These are phyloP conservation scores for Pangasius krempfi DNA, from an alignment of 2,797 vertebrate species.

Conservation along the genomic window DNA sequence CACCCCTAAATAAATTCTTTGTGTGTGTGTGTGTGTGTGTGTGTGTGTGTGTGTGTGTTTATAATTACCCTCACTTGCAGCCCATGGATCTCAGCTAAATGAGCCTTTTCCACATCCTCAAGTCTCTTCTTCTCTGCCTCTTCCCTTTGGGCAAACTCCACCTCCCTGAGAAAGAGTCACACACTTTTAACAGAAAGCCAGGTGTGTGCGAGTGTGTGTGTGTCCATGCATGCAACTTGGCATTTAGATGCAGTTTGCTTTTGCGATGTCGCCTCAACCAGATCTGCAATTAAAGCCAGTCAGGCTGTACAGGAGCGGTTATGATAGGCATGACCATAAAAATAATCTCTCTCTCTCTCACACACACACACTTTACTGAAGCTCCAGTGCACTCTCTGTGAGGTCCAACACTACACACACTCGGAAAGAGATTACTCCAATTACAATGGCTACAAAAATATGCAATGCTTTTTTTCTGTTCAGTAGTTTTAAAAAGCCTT, in stretches of 20 bases:
- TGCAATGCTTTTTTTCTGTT: background rate
- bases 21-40: conserved; percentile 35
- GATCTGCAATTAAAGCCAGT: conserved; percentile 67
- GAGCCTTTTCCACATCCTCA: conserved; percentile 92
- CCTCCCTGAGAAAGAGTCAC: conserved; percentile 79
- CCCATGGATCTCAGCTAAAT: conserved; percentile 90
- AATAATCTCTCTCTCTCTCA: conserved; percentile 21
- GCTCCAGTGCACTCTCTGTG: background rate
- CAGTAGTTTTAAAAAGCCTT: background rate
- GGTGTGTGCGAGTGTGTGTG: background rate
- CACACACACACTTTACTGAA: conserved; percentile 10
- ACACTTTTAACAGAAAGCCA: conserved; percentile 25
- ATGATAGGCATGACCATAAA: background rate
- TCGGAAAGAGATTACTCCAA: background rate
- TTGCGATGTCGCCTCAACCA: conserved; percentile 60
- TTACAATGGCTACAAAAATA: conserved; percentile 4
- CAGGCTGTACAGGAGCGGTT: conserved; percentile 56
- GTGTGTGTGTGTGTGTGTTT: conserved; percentile 28
- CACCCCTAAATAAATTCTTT: background rate
- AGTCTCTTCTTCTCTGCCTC: conserved; percentile 91
- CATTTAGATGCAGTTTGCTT: conserved; percentile 49
- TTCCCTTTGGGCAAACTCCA: conserved; percentile 95
- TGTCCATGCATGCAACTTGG: background rate
- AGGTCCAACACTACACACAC: background rate
- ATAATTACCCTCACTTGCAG: conserved; percentile 89